These are phyloP conservation scores for Lepidotrigona ventralis DNA, from an alignment of 1,140 invertebrate genomes.

Conservation along the genomic window DNA sequence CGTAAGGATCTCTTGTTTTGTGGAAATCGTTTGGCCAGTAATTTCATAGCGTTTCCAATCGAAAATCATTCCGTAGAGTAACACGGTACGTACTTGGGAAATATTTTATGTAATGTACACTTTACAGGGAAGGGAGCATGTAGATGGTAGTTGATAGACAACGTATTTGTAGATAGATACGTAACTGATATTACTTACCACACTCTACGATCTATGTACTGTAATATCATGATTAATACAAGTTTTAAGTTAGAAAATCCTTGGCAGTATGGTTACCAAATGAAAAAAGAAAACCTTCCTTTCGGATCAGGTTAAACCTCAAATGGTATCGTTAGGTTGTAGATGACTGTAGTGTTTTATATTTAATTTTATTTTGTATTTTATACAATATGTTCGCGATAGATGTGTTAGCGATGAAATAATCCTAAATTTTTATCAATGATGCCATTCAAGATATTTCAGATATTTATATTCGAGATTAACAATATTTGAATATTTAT, in stretches of 20 bases:
- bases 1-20: not conserved
- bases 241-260: not conserved
- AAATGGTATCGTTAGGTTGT: too few species aligned
- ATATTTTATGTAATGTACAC: not conserved
- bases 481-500: too few species aligned
- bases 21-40: not conserved
- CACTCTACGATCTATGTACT: not conserved
- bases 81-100: slow-evolving; percentile 9
- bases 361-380: too few species aligned
- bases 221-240: not conserved
- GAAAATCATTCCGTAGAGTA: not conserved
- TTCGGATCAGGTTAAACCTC: too few species aligned
- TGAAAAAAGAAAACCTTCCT: not conserved
- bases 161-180: not conserved
- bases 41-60: not conserved
- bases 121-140: not conserved
- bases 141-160: slow-evolving; percentile 13
- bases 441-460: too few species aligned
- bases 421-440: too few species aligned
- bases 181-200: not conserved
- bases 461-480: too few species aligned
- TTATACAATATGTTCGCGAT: too few species aligned
- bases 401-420: too few species aligned
- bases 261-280: not conserved
- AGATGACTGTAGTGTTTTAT: too few species aligned